Conservation (phyloP, 1,140 invertebrate species). For the Euura saliciscinereae region DNA sequence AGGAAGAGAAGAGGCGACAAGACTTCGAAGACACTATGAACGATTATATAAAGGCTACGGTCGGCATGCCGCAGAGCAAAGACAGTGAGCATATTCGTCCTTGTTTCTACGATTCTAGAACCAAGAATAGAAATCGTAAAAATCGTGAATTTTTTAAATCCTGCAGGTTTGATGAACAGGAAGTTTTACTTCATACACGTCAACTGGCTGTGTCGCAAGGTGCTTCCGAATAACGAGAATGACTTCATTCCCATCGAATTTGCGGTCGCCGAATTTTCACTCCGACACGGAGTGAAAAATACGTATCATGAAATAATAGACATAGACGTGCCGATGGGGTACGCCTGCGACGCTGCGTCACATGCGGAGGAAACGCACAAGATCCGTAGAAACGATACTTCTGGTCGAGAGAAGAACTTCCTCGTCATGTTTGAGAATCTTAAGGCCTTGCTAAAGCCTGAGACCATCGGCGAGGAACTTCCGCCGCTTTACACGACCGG, state of each 20-base stretch:
- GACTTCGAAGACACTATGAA: conserved; percentile 36
- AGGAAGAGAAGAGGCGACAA: conserved; percentile 12
- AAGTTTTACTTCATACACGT: conserved; percentile 55
- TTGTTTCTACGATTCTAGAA: neutral
- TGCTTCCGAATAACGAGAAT: conserved; percentile 27
- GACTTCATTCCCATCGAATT: conserved; percentile 55
- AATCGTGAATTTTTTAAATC: neutral
- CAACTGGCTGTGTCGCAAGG: conserved; percentile 50
- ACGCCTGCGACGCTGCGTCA: conserved; percentile 54
- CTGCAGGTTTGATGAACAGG: conserved; percentile 34
- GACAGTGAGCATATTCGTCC: conserved; percentile 23
- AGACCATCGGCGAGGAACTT: conserved; percentile 31
- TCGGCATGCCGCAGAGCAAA: conserved; percentile 19
- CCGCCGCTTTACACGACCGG: conserved; percentile 59
- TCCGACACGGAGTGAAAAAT: conserved; percentile 59
- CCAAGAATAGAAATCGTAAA: neutral
- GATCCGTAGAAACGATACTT: conserved; percentile 49
- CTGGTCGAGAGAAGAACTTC: conserved; percentile 37
- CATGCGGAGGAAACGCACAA: conserved; percentile 58
- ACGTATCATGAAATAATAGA: conserved; percentile 61
- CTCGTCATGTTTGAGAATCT: conserved; percentile 46
- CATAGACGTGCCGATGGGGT: conserved; percentile 60
- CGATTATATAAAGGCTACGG: conserved; percentile 27
- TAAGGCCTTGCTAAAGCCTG: conserved; percentile 46
- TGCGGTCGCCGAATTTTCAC: conserved; percentile 53